These are phyloP conservation scores for Parasteatoda lunata DNA, from an alignment of 2,888 invertebrate genomes.

Conservation along the genomic window DNA sequence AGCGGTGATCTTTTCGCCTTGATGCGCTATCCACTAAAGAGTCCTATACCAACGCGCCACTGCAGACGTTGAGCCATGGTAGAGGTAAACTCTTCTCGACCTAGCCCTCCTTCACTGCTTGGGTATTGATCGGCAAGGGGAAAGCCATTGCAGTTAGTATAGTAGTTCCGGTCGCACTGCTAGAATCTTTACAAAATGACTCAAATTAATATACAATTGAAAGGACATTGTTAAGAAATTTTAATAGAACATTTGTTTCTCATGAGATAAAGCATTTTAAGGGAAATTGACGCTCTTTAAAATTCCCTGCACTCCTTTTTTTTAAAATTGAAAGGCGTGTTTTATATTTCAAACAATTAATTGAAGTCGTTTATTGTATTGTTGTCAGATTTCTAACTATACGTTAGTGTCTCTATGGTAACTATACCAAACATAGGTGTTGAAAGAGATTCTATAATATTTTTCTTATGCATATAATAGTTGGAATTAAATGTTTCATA, in stretches of 20 bases:
- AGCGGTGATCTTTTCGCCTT: slow-evolving; percentile 45
- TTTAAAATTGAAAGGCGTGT: too few relatives aligned
- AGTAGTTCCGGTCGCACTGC: slow-evolving; percentile 37
- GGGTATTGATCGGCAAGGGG: slow-evolving; percentile 52
- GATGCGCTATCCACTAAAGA: slow-evolving; percentile 49
- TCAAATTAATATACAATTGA: neutral
- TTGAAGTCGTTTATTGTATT: slow-evolving; percentile 17
- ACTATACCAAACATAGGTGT: slow-evolving; percentile 26
- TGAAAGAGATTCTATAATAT: neutral
- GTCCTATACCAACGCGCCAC: slow-evolving; percentile 60
- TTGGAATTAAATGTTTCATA: too few relatives aligned
- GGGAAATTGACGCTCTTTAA: too few relatives aligned
- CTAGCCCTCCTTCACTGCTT: slow-evolving; percentile 59
- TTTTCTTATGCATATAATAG: too few relatives aligned
- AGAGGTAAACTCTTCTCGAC: slow-evolving; percentile 55
- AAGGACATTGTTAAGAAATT: neutral
- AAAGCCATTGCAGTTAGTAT: slow-evolving; percentile 58
- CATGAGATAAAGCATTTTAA: too few relatives aligned
- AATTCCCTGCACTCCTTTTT: too few relatives aligned
- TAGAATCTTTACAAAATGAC: neutral
- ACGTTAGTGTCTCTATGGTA: slow-evolving; percentile 46
- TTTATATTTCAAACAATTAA: neutral
- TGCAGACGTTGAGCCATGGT: slow-evolving; percentile 58
- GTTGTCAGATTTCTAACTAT: slow-evolving; percentile 32
- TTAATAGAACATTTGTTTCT: neutral